Evolutionary conservation across 2,888 invertebrate genomes (phyloP).

Genomic region (Platycnemis pennipes): DNA sequence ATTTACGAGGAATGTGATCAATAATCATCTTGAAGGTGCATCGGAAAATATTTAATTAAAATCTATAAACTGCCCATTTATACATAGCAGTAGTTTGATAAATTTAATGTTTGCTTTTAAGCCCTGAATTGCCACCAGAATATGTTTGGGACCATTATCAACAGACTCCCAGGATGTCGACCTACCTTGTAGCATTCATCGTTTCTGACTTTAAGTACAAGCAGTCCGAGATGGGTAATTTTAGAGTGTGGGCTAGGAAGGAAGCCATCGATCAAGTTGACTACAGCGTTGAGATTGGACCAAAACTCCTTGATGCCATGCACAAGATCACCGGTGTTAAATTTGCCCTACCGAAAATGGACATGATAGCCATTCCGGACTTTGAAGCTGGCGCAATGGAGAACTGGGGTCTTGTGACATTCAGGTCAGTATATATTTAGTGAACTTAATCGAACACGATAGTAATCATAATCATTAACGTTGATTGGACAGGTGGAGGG

Average conservation of each 20-base stretch:
- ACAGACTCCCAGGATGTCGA: conserved; percentile 86
- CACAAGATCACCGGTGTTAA: conserved; percentile 77
- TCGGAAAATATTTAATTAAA: no score
- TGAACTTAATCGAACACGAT: no score
- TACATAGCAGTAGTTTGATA: no score
- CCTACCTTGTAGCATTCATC: conserved; percentile 91
- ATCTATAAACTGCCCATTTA: no score
- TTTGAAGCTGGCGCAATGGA: conserved; percentile 82
- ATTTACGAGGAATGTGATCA: no score
- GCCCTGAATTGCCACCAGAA: not conserved
- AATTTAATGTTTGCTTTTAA: conserved; percentile 30
- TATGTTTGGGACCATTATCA: conserved; percentile 78
- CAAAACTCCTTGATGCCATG: conserved; percentile 78
- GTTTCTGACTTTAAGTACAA: conserved; percentile 86
- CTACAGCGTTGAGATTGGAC: conserved; percentile 85
- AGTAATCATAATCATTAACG: no score
- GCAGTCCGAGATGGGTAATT: conserved; percentile 75
- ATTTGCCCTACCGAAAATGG: conserved; percentile 80
- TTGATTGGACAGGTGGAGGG: no score
- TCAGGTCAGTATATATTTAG: conserved; percentile 78
- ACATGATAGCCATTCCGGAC: conserved; percentile 82
- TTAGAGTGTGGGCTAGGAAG: conserved; percentile 86
- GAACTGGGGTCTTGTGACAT: conserved; percentile 86
- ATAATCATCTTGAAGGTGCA: no score
- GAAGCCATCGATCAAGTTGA: conserved; percentile 85